Evolutionary conservation across 2,888 invertebrate genomes (phyloP).

Genomic region (Antitype chi): DNA sequence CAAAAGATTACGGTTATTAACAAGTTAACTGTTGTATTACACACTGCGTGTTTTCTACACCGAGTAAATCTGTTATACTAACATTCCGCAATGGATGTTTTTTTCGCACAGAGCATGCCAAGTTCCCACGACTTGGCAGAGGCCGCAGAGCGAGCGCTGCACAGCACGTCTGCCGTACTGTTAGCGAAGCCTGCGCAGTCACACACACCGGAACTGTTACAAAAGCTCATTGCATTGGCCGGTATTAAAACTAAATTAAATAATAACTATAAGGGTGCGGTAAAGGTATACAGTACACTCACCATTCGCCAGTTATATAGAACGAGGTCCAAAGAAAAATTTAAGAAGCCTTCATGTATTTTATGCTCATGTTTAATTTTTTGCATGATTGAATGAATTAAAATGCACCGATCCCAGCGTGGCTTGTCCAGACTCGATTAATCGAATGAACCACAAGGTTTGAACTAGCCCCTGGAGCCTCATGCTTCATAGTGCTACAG

Average conservation of each 20-base stretch:
- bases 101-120: neutral
- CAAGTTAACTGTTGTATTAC: neutral
- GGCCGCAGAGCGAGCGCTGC: slow-evolving; percentile 32
- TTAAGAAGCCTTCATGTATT: neutral
- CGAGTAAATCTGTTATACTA: neutral
- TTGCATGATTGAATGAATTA: too few species aligned
- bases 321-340: neutral
- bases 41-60: neutral
- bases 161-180: neutral
- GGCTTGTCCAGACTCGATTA: too few species aligned
- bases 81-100: neutral
- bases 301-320: neutral
- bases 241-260: slow-evolving; percentile 19
- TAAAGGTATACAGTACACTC: neutral
- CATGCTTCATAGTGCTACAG: too few species aligned
- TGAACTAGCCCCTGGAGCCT: too few species aligned
- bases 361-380: too few species aligned
- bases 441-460: too few species aligned
- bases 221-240: slow-evolving; percentile 28
- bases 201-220: neutral
- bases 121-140: slow-evolving; percentile 21
- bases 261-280: neutral
- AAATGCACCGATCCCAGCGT: too few species aligned
- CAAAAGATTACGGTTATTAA: too few species aligned
- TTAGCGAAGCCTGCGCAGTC: neutral